Conservation (phyloP, 1,140 invertebrate species). For the Lordiphosa clarofinis region DNA sequence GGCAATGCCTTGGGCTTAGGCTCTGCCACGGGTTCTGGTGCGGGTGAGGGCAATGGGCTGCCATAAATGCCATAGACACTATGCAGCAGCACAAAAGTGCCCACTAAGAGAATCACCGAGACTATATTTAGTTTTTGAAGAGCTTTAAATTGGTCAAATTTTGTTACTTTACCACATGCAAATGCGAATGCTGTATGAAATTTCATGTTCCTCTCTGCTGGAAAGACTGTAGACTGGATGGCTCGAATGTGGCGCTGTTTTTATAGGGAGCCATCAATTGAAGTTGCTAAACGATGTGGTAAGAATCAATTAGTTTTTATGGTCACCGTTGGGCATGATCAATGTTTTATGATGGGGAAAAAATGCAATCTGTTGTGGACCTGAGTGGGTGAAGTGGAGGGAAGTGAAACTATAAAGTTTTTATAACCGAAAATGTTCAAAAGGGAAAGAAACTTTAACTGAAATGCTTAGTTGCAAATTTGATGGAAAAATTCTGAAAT, state of each 20-base stretch:
- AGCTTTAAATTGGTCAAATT: slow-evolving; percentile 4
- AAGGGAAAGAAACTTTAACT: too few species aligned
- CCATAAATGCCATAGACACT: slow-evolving; percentile 38
- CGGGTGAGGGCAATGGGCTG: neutral
- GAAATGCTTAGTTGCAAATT: too few species aligned
- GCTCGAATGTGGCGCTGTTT: slow-evolving; percentile 8
- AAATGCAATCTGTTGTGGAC: neutral
- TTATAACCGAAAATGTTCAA: too few species aligned
- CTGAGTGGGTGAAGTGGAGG: too few species aligned
- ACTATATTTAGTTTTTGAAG: slow-evolving; percentile 44
- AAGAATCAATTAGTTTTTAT: slow-evolving; percentile 43
- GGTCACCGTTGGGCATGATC: slow-evolving; percentile 4
- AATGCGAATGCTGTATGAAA: slow-evolving; percentile 40
- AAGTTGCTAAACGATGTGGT: neutral
- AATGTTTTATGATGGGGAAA: neutral
- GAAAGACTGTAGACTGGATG: neutral
- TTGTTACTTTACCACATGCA: slow-evolving; percentile 47
- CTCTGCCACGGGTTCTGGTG: slow-evolving; percentile 4
- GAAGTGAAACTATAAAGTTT: too few species aligned
- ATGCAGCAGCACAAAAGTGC: slow-evolving; percentile 39
- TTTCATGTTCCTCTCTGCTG: slow-evolving; percentile 41
- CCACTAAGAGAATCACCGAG: slow-evolving; percentile 43
- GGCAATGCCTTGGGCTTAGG: slow-evolving; percentile 15
- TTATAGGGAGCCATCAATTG: slow-evolving; percentile 26
- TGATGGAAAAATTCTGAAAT: too few species aligned